Evolutionary conservation across 2,113 vertebrate species (phyloP).

Genomic region (Pelobates fuscus): DNA sequence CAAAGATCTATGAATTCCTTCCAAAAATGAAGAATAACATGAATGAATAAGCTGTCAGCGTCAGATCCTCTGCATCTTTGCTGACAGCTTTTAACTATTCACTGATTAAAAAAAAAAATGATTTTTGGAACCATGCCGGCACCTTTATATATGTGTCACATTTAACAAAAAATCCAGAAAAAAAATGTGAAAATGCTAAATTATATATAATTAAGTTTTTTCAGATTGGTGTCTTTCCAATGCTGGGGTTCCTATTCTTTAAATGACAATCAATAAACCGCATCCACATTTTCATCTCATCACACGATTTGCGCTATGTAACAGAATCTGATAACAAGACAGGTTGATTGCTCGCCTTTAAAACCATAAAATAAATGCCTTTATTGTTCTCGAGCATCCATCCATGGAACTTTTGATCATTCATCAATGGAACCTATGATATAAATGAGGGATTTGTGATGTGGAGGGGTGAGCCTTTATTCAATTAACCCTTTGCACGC

Average conservation of each 20-base stretch:
- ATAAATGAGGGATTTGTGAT: neutral
- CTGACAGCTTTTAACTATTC: constrained; percentile 23
- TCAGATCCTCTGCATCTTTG: neutral
- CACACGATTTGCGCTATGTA: constrained; percentile 40
- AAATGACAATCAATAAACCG: constrained; percentile 31
- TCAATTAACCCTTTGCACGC: neutral
- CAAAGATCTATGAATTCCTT: neutral
- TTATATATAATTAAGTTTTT: constrained; percentile 40
- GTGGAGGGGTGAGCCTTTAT: neutral
- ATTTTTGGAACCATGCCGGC: neutral
- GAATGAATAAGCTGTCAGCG: neutral
- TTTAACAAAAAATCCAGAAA: constrained; percentile 9
- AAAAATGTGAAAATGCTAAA: constrained; percentile 27
- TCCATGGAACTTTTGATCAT: constrained; percentile 38
- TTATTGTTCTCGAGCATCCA: constrained; percentile 44
- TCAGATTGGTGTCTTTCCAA: constrained; percentile 12
- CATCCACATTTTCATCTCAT: constrained; percentile 31
- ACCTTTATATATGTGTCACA: constrained; percentile 29
- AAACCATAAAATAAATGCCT: constrained; percentile 40
- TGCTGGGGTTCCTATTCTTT: constrained; percentile 8
- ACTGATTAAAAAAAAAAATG: constrained; percentile 3
- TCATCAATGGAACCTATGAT: constrained; percentile 30
- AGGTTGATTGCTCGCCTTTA: constrained; percentile 44
- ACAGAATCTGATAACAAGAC: constrained; percentile 46
- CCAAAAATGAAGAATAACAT: neutral